Percentiles rank a stretch among this genome's conserved stretches.
These are phyloP conservation scores for Henricia sp. DNA, from an alignment of 53 echinoderm and acorn worm species.

Conservation along the genomic window DNA sequence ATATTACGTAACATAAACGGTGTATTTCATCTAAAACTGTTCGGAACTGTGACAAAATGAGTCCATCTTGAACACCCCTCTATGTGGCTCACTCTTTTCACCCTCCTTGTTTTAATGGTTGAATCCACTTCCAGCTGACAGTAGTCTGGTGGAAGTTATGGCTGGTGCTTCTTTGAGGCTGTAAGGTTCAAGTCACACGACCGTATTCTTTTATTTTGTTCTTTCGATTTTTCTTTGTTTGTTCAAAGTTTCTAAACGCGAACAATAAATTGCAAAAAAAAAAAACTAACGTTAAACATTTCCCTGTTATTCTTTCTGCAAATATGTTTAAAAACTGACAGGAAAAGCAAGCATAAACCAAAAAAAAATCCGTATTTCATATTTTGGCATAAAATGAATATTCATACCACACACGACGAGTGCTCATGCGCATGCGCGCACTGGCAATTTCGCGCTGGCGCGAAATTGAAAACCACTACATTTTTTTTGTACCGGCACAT, in stretches of 20 bases:
- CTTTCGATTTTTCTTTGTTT: constrained; percentile 31
- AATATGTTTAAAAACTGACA: background rate
- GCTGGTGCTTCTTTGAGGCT: background rate
- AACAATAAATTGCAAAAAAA: too few species aligned
- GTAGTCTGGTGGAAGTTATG: constrained; percentile 16
- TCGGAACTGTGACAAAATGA: too few species aligned
- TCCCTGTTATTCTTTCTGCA: background rate
- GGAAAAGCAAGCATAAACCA: background rate
- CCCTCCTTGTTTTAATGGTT: too few species aligned
- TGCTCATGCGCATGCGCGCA: constrained; percentile 29
- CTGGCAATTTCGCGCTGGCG: constrained; percentile 4
- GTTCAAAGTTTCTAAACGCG: too few species aligned
- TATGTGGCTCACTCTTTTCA: too few species aligned
- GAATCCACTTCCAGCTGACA: constrained; percentile 36
- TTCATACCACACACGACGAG: constrained; percentile 13
- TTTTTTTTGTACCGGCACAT: background rate
- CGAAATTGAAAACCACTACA: constrained; percentile 42
- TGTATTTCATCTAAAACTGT: too few species aligned
- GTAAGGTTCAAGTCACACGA: background rate
- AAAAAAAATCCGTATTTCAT: background rate
- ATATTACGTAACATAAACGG: too few species aligned
- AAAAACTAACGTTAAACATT: too few species aligned
- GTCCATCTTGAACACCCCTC: background rate
- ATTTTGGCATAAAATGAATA: constrained; percentile 31
- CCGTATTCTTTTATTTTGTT: constrained; percentile 40